Evolutionary conservation across 2,888 invertebrate genomes (phyloP).

Genomic region (Ceriagrion tenellum): DNA sequence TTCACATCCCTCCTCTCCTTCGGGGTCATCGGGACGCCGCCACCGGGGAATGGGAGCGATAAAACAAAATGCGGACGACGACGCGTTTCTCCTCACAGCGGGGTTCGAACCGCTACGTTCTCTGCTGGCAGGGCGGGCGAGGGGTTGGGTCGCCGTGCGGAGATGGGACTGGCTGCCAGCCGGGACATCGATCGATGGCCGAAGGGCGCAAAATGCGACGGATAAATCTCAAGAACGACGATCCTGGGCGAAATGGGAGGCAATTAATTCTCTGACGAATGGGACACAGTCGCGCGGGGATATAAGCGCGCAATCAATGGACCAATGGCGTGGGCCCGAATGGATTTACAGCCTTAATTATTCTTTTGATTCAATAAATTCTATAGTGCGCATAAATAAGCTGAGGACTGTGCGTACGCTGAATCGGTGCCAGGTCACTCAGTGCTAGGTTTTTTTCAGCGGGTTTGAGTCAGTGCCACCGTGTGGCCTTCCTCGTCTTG

Average conservation of each 20-base stretch:
- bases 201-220: neutral
- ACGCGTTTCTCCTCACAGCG: constrained; percentile 24
- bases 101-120: constrained; percentile 47
- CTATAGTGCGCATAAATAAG: constrained; percentile 16
- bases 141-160: neutral
- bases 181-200: neutral
- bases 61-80: constrained; percentile 43
- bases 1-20: neutral
- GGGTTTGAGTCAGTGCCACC: neutral
- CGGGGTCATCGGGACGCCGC: neutral
- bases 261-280: neutral
- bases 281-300: neutral
- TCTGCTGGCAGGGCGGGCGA: neutral
- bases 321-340: neutral
- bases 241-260: neutral
- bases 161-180: neutral
- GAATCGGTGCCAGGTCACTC: neutral
- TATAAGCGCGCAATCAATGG: constrained; percentile 9
- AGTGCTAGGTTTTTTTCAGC: neutral
- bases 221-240: constrained; percentile 20
- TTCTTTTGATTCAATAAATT: constrained; percentile 35
- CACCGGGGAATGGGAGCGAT: constrained; percentile 31
- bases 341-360: constrained; percentile 11
- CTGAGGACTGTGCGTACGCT: neutral
- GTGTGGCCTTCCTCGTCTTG: neutral